phyloP scores from a whole-genome alignment of 2,888 invertebrate species.

The Cheiracanthium punctorium region DNA sequence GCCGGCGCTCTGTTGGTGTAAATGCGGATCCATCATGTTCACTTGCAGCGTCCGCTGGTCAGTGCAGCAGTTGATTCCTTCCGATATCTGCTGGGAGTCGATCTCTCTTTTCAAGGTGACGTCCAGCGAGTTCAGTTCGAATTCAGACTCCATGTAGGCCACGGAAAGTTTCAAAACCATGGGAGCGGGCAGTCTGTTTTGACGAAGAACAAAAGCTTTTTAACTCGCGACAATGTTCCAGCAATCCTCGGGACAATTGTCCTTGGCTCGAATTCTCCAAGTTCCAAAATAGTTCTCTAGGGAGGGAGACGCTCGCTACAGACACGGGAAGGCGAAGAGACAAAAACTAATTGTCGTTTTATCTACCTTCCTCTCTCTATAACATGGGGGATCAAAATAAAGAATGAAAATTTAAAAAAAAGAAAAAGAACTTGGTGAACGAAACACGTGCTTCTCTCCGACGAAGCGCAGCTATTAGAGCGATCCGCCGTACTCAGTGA shows the following conservation, averaged over 20 bases:
- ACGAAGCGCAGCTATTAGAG: slow-evolving; percentile 24
- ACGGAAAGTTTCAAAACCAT: slow-evolving; percentile 58
- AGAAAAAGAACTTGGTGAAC: slow-evolving; percentile 2
- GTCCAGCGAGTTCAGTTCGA: slow-evolving; percentile 52
- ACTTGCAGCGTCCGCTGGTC: slow-evolving; percentile 20
- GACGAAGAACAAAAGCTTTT: slow-evolving; percentile 10
- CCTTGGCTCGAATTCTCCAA: slow-evolving; percentile 48
- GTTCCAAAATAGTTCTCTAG: slow-evolving; percentile 52
- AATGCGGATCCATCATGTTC: slow-evolving; percentile 32
- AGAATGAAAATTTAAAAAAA: no score
- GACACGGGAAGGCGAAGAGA: not conserved
- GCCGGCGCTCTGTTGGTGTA: slow-evolving; percentile 22
- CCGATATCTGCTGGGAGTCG: slow-evolving; percentile 30
- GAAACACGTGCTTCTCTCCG: not conserved
- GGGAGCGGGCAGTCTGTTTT: slow-evolving; percentile 23
- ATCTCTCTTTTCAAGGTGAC: slow-evolving; percentile 44
- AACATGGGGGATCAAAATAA: slow-evolving; percentile 14
- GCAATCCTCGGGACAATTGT: slow-evolving; percentile 22
- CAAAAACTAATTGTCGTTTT: slow-evolving; percentile 17
- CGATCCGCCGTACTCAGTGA: slow-evolving; percentile 45
- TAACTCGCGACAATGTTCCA: not conserved
- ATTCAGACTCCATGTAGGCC: slow-evolving; percentile 51
- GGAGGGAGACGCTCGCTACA: not conserved
- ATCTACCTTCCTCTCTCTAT: slow-evolving; percentile 27
- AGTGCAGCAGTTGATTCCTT: slow-evolving; percentile 38